Base-by-base conservation (phyloP, 1,140 invertebrate genomes). In the Glossosoma conforme region DNA sequence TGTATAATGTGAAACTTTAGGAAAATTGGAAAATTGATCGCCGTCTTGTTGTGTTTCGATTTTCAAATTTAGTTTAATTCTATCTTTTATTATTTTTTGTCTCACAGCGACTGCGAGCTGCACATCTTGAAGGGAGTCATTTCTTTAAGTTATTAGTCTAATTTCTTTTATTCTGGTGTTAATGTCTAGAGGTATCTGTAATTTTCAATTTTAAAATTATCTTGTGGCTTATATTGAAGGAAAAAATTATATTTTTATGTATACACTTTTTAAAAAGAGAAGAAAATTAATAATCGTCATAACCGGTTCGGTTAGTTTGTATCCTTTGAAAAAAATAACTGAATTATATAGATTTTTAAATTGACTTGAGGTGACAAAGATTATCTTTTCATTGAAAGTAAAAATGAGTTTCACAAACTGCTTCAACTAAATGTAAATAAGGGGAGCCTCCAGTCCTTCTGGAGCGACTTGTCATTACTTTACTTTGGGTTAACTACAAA, bases 71-170 rank as follows among this genome's bases (percentile, higher is more conserved):
- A 6, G 6, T 28, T 28, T n/a, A 28, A 6, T 28, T 28, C 6
- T n/a, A 8, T 28, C n/a, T 6, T n/a, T 17, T 38, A 38, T 18
- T 33, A 15, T 33, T 33, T 33, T 13, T 33, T 33, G n/a, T 5
- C 3, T 33, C 32, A 3, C n/a, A 5, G 4, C 32, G 32, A 28
- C n/a, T 13, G 28, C 46, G 19, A 49, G 46, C 46, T 33, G 15
- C 46, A 42, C 46, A 42, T 24, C 38, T 32, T 41, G 30, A 15
- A 41, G 30, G n/a, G 35, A 20, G 18, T 49, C 46, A 49, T 49
- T 49, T 49, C 46, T 49, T 49, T 49, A 42, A 49, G 46, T 49
- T 49, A 49, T 41, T 49, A 49, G 46, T 49, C 37, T 49, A 49
- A 49, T 49, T 49, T 49, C 10, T 30, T 42, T 22, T 50, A 32